Evolutionary conservation across 2,113 vertebrate genomes (phyloP), one percentile per base, ranked within the genome.

Genomic region (Gymnarchus niloticus): DNA sequence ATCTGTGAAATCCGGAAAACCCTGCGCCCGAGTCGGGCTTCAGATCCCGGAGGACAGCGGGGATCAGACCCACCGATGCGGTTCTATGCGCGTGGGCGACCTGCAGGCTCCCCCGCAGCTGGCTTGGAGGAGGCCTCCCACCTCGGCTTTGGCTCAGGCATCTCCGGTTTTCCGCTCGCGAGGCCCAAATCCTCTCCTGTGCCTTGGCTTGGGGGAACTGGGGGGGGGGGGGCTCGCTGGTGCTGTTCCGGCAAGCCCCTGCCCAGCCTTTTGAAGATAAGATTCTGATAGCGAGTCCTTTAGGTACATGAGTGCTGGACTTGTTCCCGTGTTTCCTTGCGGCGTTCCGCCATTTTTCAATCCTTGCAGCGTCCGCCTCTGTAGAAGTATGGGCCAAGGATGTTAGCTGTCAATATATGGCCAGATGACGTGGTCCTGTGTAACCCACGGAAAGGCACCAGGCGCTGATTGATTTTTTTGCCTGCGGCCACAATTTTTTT

Each of bases 1-100:
- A 94, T 95, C 94, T 95, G 94, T 95, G 94, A 95, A 95, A 95
- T 94, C 93, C 93, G 91, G 90, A 48, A 93, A 92, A 93, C 92
- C 94, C 93, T 94, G 94, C 93, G 93, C 93, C 92, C 94, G 94
- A 95, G 92, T 94, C 93, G 92, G 93, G 93, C n/a, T 94, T 93
- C 92, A 91, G 93, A 94, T 93, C 92, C 93, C 92, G 92, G 92
- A 56, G 25, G n/a, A 86, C 86, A 14, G 81, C 84, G 89, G 89
- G 89, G 87, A 91, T 92, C 92, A 90, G 92, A 28, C 92, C 91
- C 91, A 91, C 90, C 92, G 91, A 93, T 93, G 92, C 92, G 88
- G 91, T 92, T 92, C 92, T 91, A 90, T 87, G 17, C 21, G 56
- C 9, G 69, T 21, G 56, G 61, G 92, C 91, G 92, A 92, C 93